A percentile compares a stretch with the other conserved stretches of the same genome.
phyloP scores from a whole-genome alignment of 2,113 vertebrate species.

The Deroptyus accipitrinus region DNA sequence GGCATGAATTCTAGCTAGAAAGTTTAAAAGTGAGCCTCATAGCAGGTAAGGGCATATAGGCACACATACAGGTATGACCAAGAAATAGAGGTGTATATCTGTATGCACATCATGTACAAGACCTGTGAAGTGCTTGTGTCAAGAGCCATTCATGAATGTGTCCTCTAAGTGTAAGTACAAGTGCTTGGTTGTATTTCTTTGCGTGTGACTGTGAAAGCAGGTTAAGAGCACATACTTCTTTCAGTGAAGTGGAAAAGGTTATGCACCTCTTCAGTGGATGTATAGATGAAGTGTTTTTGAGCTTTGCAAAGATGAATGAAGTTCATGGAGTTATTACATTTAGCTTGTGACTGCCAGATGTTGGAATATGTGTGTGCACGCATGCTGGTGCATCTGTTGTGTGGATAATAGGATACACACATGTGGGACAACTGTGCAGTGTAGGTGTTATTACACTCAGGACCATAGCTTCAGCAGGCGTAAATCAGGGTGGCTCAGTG shows the following conservation, averaged over 20 bases:
- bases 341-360: slow-evolving; percentile 6
- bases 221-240: background rate
- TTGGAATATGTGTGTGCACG: background rate
- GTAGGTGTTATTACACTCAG: background rate
- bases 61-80: background rate
- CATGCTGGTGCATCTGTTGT: background rate
- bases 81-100: background rate
- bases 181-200: background rate
- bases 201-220: background rate
- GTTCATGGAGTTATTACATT: background rate
- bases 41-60: background rate
- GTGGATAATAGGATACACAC: background rate
- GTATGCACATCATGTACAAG: background rate
- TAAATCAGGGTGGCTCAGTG: slow-evolving; percentile 14
- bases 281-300: slow-evolving; percentile 42
- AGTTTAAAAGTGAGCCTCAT: background rate
- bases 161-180: background rate
- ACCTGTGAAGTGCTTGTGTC: background rate
- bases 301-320: slow-evolving; percentile 30
- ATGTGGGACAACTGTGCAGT: background rate
- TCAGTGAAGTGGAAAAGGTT: background rate
- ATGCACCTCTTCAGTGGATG: background rate
- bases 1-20: background rate
- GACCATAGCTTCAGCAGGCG: background rate
- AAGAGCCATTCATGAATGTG: background rate